phyloP scores from a whole-genome alignment of 2,797 vertebrate genomes.

The Anguilla pacifica region DNA sequence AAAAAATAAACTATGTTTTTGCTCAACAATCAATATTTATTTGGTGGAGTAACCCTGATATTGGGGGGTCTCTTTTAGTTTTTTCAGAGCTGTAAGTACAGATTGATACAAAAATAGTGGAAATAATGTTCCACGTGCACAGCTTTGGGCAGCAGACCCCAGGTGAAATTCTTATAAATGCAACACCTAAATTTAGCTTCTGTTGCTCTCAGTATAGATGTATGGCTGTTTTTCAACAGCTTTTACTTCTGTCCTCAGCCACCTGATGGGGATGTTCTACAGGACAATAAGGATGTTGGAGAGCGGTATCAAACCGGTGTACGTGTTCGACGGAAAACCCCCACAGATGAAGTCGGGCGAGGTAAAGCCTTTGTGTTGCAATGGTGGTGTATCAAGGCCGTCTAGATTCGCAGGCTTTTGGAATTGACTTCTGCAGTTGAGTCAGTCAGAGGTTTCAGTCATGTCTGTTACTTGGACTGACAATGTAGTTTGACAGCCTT shows the following conservation, averaged over 20 bases:
- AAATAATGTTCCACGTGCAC: background rate
- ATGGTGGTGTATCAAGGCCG: background rate
- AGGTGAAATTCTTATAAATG: background rate
- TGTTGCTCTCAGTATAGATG: background rate
- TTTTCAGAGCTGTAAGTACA: background rate
- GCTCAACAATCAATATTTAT: background rate
- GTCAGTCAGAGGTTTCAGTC: background rate
- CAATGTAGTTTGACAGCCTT: background rate
- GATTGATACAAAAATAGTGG: background rate
- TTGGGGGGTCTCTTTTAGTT: background rate
- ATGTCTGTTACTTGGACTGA: background rate
- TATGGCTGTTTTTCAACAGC: background rate
- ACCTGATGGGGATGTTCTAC: slow-evolving; percentile 98
- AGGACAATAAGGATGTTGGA: slow-evolving; percentile 96
- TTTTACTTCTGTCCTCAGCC: slow-evolving; percentile 64
- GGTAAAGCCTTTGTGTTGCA: slow-evolving; percentile 61
- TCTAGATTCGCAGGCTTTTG: background rate
- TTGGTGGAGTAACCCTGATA: background rate
- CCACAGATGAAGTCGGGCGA: slow-evolving; percentile 91
- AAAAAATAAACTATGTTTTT: background rate
- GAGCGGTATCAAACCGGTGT: slow-evolving; percentile 92
- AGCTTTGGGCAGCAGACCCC: background rate
- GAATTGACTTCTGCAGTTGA: background rate
- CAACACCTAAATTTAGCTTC: background rate
- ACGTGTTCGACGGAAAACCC: slow-evolving; percentile 94